Evolutionary conservation across 1,140 invertebrate genomes (phyloP).

Genomic region (Colletes gigas): DNA sequence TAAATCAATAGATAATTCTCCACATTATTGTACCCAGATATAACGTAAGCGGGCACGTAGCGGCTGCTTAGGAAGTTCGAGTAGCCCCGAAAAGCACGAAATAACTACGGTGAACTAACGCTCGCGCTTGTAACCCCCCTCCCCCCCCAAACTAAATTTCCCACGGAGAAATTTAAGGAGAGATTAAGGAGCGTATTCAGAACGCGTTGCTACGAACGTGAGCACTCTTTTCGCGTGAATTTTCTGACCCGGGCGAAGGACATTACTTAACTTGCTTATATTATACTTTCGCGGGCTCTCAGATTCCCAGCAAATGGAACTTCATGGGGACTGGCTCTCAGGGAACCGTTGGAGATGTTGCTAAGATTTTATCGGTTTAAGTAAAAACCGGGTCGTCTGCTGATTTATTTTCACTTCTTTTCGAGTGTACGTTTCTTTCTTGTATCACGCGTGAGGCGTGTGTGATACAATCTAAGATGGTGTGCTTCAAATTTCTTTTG

Average conservation of each 20-base stretch:
- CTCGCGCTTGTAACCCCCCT: no score
- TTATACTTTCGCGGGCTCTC: not conserved
- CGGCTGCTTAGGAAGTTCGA: slow-evolving; percentile 27
- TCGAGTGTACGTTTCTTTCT: no score
- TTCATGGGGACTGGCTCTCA: not conserved
- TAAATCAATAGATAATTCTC: slow-evolving; percentile 64
- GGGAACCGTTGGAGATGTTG: not conserved
- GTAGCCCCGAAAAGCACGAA: slow-evolving; percentile 10
- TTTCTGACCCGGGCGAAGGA: not conserved
- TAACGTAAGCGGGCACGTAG: slow-evolving; percentile 38
- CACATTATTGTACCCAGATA: slow-evolving; percentile 41
- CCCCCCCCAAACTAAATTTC: not conserved
- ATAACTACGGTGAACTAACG: not conserved
- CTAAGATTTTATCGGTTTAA: not conserved
- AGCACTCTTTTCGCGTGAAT: not conserved
- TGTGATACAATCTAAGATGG: no score
- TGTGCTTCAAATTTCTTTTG: no score
- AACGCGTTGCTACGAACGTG: slow-evolving; percentile 6
- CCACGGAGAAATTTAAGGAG: not conserved
- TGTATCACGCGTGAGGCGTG: no score
- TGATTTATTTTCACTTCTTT: not conserved
- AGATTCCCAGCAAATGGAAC: not conserved
- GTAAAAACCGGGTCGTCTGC: not conserved
- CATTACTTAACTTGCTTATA: not conserved
- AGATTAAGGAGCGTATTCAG: slow-evolving; percentile 18